These are phyloP conservation scores for Omphaloscelis lunosa DNA, from an alignment of 2,888 invertebrate genomes.

Conservation along the genomic window DNA sequence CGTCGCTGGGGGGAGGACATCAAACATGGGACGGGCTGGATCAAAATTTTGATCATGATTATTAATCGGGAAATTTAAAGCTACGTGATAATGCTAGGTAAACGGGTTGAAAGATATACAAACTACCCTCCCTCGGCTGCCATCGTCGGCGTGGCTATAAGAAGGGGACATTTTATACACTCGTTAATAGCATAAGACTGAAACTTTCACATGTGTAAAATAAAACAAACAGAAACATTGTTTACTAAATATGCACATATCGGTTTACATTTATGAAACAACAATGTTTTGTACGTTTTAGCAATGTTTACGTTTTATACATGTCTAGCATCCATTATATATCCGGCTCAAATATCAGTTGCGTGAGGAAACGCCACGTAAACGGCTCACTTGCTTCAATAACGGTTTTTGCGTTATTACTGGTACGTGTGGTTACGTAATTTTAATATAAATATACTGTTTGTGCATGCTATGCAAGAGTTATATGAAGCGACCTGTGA, in stretches of 20 bases:
- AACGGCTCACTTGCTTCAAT: slow-evolving; percentile 56
- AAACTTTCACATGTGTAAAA: slow-evolving; percentile 1
- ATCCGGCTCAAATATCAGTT: slow-evolving; percentile 44
- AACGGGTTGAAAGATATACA: neutral
- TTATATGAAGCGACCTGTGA: slow-evolving; percentile 42
- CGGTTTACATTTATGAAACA: slow-evolving; percentile 36
- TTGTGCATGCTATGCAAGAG: slow-evolving; percentile 46
- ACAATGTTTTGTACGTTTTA: slow-evolving; percentile 35
- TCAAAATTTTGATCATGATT: no score
- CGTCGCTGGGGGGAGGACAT: no score
- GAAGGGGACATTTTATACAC: neutral
- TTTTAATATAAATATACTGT: slow-evolving; percentile 59
- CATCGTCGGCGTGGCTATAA: no score
- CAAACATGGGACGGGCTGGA: no score
- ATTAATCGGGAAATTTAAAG: no score
- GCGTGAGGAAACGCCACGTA: slow-evolving; percentile 60
- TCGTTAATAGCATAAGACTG: neutral
- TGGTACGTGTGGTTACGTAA: slow-evolving; percentile 60
- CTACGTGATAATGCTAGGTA: no score
- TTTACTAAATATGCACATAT: neutral
- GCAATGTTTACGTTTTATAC: slow-evolving; percentile 45
- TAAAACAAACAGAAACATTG: no score
- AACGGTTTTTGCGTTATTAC: slow-evolving; percentile 55
- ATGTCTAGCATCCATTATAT: slow-evolving; percentile 28
- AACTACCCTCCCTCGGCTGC: neutral